Percentiles rank a stretch among this genome's conserved stretches.
These are phyloP conservation scores for Orchesellides sinensis DNA, from an alignment of 2,888 invertebrate species.

Conservation along the genomic window DNA sequence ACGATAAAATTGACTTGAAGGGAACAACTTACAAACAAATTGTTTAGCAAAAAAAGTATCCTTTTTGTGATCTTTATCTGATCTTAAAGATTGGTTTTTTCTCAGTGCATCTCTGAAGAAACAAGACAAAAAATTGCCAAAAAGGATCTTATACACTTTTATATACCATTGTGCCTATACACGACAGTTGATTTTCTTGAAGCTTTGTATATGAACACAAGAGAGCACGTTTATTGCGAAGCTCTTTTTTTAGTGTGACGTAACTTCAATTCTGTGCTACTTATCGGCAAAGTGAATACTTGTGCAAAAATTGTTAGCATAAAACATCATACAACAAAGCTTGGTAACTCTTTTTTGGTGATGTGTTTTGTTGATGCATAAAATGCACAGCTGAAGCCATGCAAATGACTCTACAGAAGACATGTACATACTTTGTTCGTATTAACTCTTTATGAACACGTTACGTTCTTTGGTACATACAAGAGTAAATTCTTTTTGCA, in stretches of 20 bases:
- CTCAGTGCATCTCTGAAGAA: neutral
- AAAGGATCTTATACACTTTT: neutral
- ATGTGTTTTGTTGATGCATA: too few relatives aligned
- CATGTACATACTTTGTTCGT: neutral
- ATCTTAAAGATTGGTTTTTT: neutral
- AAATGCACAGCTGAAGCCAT: neutral
- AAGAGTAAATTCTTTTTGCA: constrained; percentile 18
- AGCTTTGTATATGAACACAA: neutral
- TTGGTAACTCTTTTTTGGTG: too few relatives aligned
- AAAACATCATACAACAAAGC: too few relatives aligned
- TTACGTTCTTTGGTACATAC: constrained; percentile 7
- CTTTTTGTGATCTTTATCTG: neutral
- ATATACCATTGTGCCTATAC: constrained; percentile 39
- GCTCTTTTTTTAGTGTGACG: constrained; percentile 55
- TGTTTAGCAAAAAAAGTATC: neutral
- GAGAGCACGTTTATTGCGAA: constrained; percentile 67
- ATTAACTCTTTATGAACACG: neutral
- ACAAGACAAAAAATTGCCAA: neutral
- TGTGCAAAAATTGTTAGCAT: constrained; percentile 68
- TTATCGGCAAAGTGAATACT: constrained; percentile 69
- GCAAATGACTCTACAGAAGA: neutral
- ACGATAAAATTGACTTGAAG: neutral
- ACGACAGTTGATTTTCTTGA: constrained; percentile 20
- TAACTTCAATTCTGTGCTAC: constrained; percentile 73
- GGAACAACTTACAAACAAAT: neutral